phyloP scores from a whole-genome alignment of 2,888 invertebrate genomes.

The Leucophenga montana region DNA sequence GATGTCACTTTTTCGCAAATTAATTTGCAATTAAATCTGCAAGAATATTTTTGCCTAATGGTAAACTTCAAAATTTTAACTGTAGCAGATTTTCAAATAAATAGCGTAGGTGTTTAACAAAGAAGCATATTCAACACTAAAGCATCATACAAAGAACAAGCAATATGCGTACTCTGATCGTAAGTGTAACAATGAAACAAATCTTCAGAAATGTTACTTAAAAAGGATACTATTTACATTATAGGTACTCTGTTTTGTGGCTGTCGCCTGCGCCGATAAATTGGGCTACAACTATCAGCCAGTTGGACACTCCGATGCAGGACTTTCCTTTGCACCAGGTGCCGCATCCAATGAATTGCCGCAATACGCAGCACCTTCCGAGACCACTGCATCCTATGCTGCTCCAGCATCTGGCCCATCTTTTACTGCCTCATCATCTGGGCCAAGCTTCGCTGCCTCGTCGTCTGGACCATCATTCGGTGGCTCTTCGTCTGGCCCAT shows the following conservation, averaged over 20 bases:
- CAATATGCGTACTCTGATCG: slow-evolving; percentile 60
- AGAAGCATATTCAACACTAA: slow-evolving; percentile 45
- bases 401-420: background rate
- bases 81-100: slow-evolving; percentile 44
- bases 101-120: slow-evolving; percentile 50
- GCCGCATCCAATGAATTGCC: slow-evolving; percentile 40
- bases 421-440: slow-evolving; percentile 17
- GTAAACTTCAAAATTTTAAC: slow-evolving; percentile 36
- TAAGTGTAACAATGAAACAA: slow-evolving; percentile 43
- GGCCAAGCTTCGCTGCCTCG: slow-evolving; percentile 14
- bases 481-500: background rate
- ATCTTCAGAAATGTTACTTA: background rate
- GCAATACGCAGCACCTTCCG: slow-evolving; percentile 39
- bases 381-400: slow-evolving; percentile 19
- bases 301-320: slow-evolving; percentile 44
- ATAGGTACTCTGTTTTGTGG: slow-evolving; percentile 54
- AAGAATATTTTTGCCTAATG: slow-evolving; percentile 30
- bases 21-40: slow-evolving; percentile 44
- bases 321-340: slow-evolving; percentile 42
- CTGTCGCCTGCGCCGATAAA: slow-evolving; percentile 52
- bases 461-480: background rate
- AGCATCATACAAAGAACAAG: slow-evolving; percentile 45
- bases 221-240: background rate
- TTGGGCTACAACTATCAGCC: slow-evolving; percentile 62
- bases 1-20: background rate